phyloP scores from a whole-genome alignment of 2,888 invertebrate species.

The Archaeoteleia sp. region DNA sequence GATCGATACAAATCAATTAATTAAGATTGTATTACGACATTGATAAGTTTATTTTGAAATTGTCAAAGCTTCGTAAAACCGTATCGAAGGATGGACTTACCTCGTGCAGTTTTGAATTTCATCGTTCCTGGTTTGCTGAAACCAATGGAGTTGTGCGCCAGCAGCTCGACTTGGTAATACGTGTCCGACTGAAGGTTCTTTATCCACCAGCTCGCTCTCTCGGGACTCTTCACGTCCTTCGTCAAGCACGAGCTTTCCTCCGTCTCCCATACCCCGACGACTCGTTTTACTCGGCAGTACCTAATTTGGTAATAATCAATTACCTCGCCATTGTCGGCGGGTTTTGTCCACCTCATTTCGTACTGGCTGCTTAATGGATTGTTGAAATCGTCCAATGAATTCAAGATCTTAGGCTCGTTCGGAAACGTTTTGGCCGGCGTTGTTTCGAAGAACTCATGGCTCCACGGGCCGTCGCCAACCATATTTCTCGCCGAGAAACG shows the following conservation, averaged over 20 bases:
- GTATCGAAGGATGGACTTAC: constrained; percentile 81
- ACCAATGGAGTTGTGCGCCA: constrained; percentile 91
- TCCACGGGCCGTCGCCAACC: constrained; percentile 88
- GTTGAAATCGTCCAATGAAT: constrained; percentile 68
- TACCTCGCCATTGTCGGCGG: constrained; percentile 92
- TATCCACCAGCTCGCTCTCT: constrained; percentile 82
- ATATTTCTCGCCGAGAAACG: constrained; percentile 90
- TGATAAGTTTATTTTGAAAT: too few species aligned
- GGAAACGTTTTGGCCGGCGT: constrained; percentile 88
- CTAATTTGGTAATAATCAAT: constrained; percentile 88
- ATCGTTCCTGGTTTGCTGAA: constrained; percentile 86
- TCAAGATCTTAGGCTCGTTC: constrained; percentile 81
- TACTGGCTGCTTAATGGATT: constrained; percentile 86
- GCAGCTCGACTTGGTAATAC: constrained; percentile 87
- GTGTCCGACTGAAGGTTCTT: constrained; percentile 84
- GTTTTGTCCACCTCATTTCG: constrained; percentile 89
- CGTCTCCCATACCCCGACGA: constrained; percentile 80
- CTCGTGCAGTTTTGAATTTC: constrained; percentile 89
- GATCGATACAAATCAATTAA: too few species aligned
- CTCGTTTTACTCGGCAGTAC: constrained; percentile 85
- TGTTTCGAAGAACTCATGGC: constrained; percentile 79
- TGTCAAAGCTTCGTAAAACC: too few species aligned
- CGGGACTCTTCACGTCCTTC: constrained; percentile 79
- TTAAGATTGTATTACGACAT: too few species aligned
- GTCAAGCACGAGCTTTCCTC: constrained; percentile 77